These are phyloP conservation scores for Zaprionus ghesquierei DNA, from an alignment of 1,140 invertebrate species.

Conservation along the genomic window DNA sequence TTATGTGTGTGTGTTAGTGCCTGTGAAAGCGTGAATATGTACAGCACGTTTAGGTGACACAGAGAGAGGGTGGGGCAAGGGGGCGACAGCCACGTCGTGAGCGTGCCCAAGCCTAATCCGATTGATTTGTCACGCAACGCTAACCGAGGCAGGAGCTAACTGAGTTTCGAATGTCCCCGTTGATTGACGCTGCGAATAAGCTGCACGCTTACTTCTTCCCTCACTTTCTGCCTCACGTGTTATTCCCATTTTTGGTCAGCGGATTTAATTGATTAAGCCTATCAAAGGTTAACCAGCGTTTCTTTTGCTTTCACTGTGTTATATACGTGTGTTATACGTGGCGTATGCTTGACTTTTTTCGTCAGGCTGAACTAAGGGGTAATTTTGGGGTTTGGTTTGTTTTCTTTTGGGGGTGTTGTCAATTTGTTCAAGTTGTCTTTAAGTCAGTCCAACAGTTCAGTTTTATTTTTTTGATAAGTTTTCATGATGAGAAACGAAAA, in stretches of 20 bases:
- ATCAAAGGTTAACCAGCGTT: conserved; percentile 49
- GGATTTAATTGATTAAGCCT: conserved; percentile 75
- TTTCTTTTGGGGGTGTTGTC: neutral
- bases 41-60: conserved; percentile 5
- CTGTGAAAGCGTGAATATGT: conserved; percentile 43
- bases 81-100: conserved; percentile 20
- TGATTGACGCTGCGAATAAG: conserved; percentile 44
- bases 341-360: conserved; percentile 26
- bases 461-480: conserved; percentile 33
- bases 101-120: conserved; percentile 65
- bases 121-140: conserved; percentile 79
- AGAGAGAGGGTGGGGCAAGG: conserved; percentile 34
- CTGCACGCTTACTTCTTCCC: conserved; percentile 20
- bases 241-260: conserved; percentile 18
- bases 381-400: neutral
- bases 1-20: conserved; percentile 5
- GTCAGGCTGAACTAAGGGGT: neutral
- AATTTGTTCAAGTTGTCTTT: neutral
- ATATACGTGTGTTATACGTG: conserved; percentile 25
- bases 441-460: conserved; percentile 50
- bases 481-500: conserved; percentile 58
- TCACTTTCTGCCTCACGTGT: conserved; percentile 3
- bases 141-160: conserved; percentile 52
- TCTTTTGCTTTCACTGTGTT: neutral
- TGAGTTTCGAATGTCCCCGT: conserved; percentile 29